Evolutionary conservation across 2,113 vertebrate genomes (phyloP), one percentile per base, ranked within the genome.

Genomic region (Notarius lentiginosus): DNA sequence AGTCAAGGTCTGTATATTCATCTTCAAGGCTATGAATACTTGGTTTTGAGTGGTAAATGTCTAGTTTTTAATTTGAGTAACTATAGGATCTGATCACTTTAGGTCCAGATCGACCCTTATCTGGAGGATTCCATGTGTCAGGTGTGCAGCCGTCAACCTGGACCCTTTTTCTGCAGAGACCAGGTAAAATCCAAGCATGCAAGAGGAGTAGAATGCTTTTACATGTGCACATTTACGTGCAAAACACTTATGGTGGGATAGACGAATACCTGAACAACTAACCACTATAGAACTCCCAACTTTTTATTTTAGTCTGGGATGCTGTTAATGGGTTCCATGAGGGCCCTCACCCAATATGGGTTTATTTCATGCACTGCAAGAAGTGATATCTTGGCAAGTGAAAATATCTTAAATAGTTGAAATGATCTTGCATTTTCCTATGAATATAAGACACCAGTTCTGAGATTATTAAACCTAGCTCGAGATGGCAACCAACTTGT

Each of bases 31-130:
- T 75, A 6, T 70, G 4, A 11, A 41, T 18, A 47, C 7, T 65
- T 7, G 0, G 18, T 30, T 30, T 14, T 41, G 1, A 34, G 11
- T 70, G 5, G 30, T 4, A 17, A 2, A 70, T 9, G 17, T 72
- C 7, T 72, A 15, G 7, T 1, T n/a, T 65, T 65, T 2, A 56
- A 56, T 30, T 10, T 27, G 4, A 14, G 14, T 72, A 51, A 75
- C 41, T 24, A 11, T 0, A n/a, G 22, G 11, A 55, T 11, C 49
- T n/a, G 0, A 53, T 6, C 4, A 79, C 14, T 34, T 41, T 91
- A 99, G 98, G 97, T 99, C 91, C 98, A 99, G 94, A 99, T 99
- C 0, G 98, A 99, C 91, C 98, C 98, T 0, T 99, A 99, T 92
- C 94, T 99, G 89, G 98, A 99, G 89, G 98, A 99, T 83, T 98